Conservation (phyloP, 2,797 vertebrate genomes). For the Hapalemur alaotrensis region DNA sequence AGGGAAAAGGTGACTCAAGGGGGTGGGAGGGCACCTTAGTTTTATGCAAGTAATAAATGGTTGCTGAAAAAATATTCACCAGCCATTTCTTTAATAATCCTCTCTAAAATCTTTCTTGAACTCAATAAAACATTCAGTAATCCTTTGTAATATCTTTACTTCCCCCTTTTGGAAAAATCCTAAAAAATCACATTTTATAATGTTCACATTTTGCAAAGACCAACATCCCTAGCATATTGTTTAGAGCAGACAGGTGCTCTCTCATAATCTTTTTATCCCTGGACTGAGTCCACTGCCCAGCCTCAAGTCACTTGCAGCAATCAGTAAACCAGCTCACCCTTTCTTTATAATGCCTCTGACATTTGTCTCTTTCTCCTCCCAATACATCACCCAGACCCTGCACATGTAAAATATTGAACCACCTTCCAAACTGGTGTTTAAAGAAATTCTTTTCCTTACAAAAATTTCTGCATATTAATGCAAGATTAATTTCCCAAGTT, state of each 20-base stretch:
- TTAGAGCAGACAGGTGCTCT: neutral
- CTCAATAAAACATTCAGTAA: neutral
- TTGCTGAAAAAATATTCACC: neutral
- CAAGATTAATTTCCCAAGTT: neutral
- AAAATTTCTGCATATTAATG: neutral
- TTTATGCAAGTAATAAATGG: neutral
- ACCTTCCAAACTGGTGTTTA: neutral
- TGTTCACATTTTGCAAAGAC: neutral
- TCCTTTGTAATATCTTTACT: neutral
- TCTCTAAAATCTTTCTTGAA: conserved; percentile 27
- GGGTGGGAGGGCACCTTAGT: neutral
- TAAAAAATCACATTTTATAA: neutral
- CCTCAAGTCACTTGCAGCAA: neutral
- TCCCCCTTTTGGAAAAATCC: neutral
- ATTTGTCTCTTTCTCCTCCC: neutral
- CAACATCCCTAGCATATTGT: neutral
- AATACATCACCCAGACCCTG: neutral
- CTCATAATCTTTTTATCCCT: neutral
- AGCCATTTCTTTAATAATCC: neutral
- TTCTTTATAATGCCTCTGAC: neutral
- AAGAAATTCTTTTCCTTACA: neutral
- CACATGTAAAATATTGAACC: neutral
- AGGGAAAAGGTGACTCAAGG: neutral
- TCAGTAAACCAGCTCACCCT: neutral
- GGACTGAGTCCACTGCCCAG: neutral